These are phyloP conservation scores for Pristionchus arcanus DNA, from an alignment of 2,888 invertebrate species.

Conservation along the genomic window DNA sequence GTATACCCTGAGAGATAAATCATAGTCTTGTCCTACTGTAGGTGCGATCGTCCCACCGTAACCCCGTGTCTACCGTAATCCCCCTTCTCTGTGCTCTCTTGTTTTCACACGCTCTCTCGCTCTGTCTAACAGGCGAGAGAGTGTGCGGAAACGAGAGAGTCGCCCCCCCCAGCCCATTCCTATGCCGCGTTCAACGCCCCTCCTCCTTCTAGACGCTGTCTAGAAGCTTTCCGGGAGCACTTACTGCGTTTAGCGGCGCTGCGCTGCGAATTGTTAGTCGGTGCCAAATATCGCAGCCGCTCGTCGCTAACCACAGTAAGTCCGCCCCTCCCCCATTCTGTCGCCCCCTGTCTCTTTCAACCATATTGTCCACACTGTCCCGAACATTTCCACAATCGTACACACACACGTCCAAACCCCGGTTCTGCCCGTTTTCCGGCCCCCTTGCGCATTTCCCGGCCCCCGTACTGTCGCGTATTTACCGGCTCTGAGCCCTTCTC, in stretches of 20 bases:
- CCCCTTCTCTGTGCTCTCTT: background rate
- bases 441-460: background rate
- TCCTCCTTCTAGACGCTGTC: slow-evolving; percentile 27
- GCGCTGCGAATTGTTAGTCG: background rate
- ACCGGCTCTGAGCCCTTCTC: background rate
- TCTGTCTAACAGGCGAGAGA: background rate
- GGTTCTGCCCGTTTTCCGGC: background rate
- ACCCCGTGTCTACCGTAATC: slow-evolving; percentile 11
- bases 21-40: slow-evolving; percentile 29
- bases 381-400: slow-evolving; percentile 17
- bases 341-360: slow-evolving; percentile 21
- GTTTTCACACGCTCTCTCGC: background rate
- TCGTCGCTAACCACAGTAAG: background rate
- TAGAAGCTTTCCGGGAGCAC: background rate
- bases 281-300: background rate
- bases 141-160: background rate
- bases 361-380: slow-evolving; percentile 22
- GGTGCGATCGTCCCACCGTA: background rate
- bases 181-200: slow-evolving; percentile 23
- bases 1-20: background rate
- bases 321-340: background rate
- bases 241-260: background rate
- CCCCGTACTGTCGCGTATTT: background rate
- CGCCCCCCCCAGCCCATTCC: slow-evolving; percentile 4
- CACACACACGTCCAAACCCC: background rate